phyloP scores from a whole-genome alignment of 2,888 invertebrate genomes.

The Hetaerina titia region DNA sequence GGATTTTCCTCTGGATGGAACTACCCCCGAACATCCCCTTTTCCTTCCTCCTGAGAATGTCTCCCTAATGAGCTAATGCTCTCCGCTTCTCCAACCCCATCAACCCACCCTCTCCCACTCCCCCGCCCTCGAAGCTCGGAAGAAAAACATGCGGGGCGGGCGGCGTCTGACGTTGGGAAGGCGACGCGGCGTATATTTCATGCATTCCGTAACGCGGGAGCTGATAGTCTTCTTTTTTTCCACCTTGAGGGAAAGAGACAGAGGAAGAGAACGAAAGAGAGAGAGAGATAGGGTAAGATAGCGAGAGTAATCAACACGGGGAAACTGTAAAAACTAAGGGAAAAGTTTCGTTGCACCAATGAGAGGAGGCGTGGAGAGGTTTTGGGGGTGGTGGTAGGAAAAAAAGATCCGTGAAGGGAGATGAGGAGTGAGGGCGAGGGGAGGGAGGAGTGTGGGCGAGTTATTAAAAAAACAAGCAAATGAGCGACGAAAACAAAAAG shows the following conservation, averaged over 20 bases:
- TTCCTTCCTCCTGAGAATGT: not conserved
- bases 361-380: not conserved
- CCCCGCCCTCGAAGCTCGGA: not conserved
- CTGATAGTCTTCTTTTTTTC: not conserved
- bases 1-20: not conserved
- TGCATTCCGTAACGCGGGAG: not conserved
- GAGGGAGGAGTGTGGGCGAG: not conserved
- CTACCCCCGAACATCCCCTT: not conserved
- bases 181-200: not conserved
- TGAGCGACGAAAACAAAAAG: not conserved
- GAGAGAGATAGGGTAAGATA: not conserved
- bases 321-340: not conserved
- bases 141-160: not conserved
- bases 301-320: constrained; percentile 1
- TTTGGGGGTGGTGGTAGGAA: not conserved
- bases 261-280: not conserved
- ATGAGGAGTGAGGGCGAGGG: no score
- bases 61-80: constrained; percentile 10
- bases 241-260: not conserved
- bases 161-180: not conserved
- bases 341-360: constrained; percentile 13
- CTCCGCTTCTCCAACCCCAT: not conserved
- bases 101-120: not conserved
- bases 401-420: not conserved
- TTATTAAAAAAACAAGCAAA: not conserved